Evolutionary conservation across 2,888 invertebrate species (phyloP).

Genomic region (Drosophila picticornis): DNA sequence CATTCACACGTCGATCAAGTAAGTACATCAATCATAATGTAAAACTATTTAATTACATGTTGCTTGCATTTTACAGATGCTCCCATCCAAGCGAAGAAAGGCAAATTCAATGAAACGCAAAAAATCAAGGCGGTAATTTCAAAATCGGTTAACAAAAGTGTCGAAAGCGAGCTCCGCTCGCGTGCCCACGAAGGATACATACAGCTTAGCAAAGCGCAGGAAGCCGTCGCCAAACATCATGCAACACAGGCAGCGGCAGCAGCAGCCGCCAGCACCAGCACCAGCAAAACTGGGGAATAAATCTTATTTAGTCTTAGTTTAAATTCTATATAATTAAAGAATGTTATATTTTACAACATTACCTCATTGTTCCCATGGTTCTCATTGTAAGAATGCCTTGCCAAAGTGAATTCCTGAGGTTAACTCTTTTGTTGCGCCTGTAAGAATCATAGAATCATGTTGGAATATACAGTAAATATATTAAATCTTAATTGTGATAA

Average conservation of each 20-base stretch:
- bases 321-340: neutral
- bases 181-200: slow-evolving; percentile 86
- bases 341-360: neutral
- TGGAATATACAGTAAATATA: neutral
- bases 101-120: slow-evolving; percentile 87
- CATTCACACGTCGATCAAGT: slow-evolving; percentile 87
- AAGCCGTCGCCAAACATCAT: slow-evolving; percentile 86
- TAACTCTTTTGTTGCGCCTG: neutral
- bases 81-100: slow-evolving; percentile 88
- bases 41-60: neutral
- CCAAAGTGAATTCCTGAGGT: neutral
- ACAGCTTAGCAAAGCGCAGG: slow-evolving; percentile 86
- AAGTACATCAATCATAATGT: slow-evolving; percentile 75
- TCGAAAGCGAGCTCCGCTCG: slow-evolving; percentile 88
- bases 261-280: slow-evolving; percentile 44
- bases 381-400: too few species aligned
- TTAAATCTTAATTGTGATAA: neutral
- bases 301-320: slow-evolving; percentile 19
- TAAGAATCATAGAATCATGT: neutral
- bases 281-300: slow-evolving; percentile 36
- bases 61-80: slow-evolving; percentile 86
- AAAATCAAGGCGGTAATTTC: slow-evolving; percentile 88
- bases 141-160: slow-evolving; percentile 88
- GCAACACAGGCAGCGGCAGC: slow-evolving; percentile 65
- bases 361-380: neutral